Evolutionary conservation across 2,113 vertebrate genomes (phyloP), one percentile per base, ranked within the genome.

Genomic region (Pangasianodon gigas): DNA sequence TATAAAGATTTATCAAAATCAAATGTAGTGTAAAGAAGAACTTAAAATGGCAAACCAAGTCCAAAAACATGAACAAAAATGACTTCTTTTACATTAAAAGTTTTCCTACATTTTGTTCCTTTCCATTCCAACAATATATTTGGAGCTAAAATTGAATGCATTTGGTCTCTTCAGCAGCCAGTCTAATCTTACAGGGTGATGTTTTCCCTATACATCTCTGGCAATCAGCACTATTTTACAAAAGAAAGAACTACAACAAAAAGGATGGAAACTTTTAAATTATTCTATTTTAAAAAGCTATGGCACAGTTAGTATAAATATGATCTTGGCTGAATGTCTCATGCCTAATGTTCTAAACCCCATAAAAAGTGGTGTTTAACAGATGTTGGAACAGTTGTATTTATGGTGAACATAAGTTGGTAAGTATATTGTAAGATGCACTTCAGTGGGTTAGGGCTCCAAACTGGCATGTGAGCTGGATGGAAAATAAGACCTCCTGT

Each of bases 221-320:
- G 51, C 29, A 71, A 69, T n/a, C 16, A 89, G 69, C 26, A 58
- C 26, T 90, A 87, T 69, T 48, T 58, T 32, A 51, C 46, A 79
- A 81, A 77, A 41, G 13, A 52, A 79, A 65, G 37, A 79, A 85
- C 18, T 26, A 89, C 8, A 75, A 41, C 9, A 79, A 85, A 60
- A 85, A 62, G 41, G 24, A 18, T 58, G 37, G 37, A 29, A 46
- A 10, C 26, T 48, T 87, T 51, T 48, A 85, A 62, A n/a, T 62
- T 48, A 56, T 54, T 44, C 18, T 21, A n/a, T 71, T 85, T 79
- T 80, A 52, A 65, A 88, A 74, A 51, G 46, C 58, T 92, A 89
- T 90, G 88, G 80, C 69, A 91, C 83, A 86, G 86, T 90, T 51
- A 87, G 14, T 62, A 83, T 88, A 90, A 84, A 93, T 84, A 92